Conservation (phyloP, 2,888 invertebrate genomes). For the Blera fallax region DNA sequence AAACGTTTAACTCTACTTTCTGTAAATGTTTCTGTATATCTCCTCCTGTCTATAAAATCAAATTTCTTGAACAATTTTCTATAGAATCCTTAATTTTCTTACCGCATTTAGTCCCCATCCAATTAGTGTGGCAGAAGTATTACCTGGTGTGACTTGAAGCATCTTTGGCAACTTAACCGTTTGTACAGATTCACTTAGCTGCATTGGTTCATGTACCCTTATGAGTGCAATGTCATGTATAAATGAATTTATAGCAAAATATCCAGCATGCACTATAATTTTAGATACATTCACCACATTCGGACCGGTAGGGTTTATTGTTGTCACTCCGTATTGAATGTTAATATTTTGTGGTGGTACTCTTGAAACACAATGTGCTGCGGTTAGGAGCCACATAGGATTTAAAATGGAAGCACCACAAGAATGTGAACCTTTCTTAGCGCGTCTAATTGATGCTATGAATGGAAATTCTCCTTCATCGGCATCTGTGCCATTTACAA, state of each 20-base stretch:
- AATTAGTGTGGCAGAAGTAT: slow-evolving; percentile 76
- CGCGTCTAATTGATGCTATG: slow-evolving; percentile 76
- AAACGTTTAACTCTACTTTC: slow-evolving; percentile 79
- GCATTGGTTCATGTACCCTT: slow-evolving; percentile 74
- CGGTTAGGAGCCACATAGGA: slow-evolving; percentile 78
- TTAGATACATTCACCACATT: slow-evolving; percentile 74
- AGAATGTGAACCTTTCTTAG: slow-evolving; percentile 76
- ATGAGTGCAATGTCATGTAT: slow-evolving; percentile 79
- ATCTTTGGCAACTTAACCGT: slow-evolving; percentile 77
- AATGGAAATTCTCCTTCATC: slow-evolving; percentile 77
- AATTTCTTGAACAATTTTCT: neutral
- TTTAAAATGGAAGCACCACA: slow-evolving; percentile 79
- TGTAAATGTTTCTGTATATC: slow-evolving; percentile 78
- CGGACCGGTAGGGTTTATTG: slow-evolving; percentile 74
- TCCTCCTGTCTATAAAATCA: slow-evolving; percentile 78
- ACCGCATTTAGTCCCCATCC: slow-evolving; percentile 81
- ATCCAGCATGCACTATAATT: slow-evolving; percentile 77
- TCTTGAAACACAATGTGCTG: slow-evolving; percentile 78
- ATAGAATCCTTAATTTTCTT: slow-evolving; percentile 35
- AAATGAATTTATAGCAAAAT: slow-evolving; percentile 74
- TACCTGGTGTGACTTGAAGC: slow-evolving; percentile 70
- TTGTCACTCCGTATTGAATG: slow-evolving; percentile 78
- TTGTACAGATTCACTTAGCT: slow-evolving; percentile 73
- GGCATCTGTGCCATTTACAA: slow-evolving; percentile 79
- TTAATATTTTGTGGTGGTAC: slow-evolving; percentile 74